phyloP scores from a whole-genome alignment of 2,888 invertebrate species.

The Falcaria lacertinaria region DNA sequence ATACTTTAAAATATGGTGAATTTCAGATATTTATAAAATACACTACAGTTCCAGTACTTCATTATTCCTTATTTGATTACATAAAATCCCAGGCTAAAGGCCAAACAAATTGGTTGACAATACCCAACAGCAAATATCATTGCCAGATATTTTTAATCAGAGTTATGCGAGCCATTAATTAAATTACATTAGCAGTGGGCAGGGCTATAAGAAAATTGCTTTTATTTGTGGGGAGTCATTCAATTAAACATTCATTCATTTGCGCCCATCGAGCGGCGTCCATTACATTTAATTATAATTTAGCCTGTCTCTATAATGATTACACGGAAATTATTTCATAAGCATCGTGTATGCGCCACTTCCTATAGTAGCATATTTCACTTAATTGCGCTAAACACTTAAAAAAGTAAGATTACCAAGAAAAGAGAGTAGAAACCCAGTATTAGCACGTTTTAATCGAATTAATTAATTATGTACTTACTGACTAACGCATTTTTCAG shows the following conservation, averaged over 20 bases:
- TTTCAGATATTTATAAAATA: no score
- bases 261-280: constrained; percentile 56
- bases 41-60: no score
- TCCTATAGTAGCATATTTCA: not conserved
- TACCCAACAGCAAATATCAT: constrained; percentile 19
- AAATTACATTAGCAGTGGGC: constrained; percentile 56
- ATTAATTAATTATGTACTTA: no score
- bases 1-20: no score
- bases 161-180: constrained; percentile 65
- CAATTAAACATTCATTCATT: constrained; percentile 68
- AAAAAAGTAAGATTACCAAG: no score
- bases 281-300: constrained; percentile 70
- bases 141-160: constrained; percentile 52
- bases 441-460: no score
- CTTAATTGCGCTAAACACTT: not conserved
- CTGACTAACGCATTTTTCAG: no score
- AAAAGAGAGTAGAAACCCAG: no score
- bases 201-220: constrained; percentile 64
- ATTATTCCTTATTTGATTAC: no score
- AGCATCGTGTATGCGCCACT: constrained; percentile 17
- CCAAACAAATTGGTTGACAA: not conserved
- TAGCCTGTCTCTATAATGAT: constrained; percentile 48
- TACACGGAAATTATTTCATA: constrained; percentile 26
- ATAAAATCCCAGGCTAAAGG: no score
- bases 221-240: constrained; percentile 70